Evolutionary conservation across 1,140 invertebrate genomes (phyloP).

Genomic region (Pachypeltis micranthus): DNA sequence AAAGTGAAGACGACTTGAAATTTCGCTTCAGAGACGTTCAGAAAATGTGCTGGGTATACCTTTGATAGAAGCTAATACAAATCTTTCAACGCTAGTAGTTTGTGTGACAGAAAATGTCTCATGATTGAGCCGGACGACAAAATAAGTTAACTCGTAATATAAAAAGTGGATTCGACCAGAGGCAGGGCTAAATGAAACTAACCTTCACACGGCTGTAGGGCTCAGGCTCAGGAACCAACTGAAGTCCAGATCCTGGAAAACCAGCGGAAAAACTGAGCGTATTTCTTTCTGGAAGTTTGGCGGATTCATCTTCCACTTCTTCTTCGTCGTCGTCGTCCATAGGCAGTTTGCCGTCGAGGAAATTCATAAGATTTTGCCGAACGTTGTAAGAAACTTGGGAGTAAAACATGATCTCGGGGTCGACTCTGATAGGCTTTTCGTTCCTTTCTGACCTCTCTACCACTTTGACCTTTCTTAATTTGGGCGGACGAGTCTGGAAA

Average conservation of each 20-base stretch:
- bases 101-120: too few relatives aligned
- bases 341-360: slow-evolving; percentile 46
- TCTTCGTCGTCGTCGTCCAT: background rate
- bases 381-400: slow-evolving; percentile 47
- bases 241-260: slow-evolving; percentile 6
- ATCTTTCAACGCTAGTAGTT: too few relatives aligned
- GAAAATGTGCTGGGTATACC: too few relatives aligned
- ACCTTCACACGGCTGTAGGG: background rate
- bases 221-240: background rate
- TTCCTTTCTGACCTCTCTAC: background rate
- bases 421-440: slow-evolving; percentile 1
- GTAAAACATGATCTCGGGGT: slow-evolving; percentile 37
- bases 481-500: background rate
- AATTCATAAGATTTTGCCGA: slow-evolving; percentile 47
- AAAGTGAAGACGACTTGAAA: too few relatives aligned
- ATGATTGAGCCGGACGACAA: too few relatives aligned
- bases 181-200: too few relatives aligned
- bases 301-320: background rate
- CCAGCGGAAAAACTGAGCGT: slow-evolving; percentile 23
- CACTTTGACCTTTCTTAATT: slow-evolving; percentile 10
- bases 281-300: background rate
- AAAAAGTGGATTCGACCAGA: too few relatives aligned
- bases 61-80: too few relatives aligned
- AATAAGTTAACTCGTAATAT: too few relatives aligned
- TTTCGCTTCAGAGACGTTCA: too few relatives aligned